Percentiles rank a stretch among this genome's conserved stretches.
phyloP scores from a whole-genome alignment of 2,888 invertebrate genomes.

The Amphimallon solstitiale region DNA sequence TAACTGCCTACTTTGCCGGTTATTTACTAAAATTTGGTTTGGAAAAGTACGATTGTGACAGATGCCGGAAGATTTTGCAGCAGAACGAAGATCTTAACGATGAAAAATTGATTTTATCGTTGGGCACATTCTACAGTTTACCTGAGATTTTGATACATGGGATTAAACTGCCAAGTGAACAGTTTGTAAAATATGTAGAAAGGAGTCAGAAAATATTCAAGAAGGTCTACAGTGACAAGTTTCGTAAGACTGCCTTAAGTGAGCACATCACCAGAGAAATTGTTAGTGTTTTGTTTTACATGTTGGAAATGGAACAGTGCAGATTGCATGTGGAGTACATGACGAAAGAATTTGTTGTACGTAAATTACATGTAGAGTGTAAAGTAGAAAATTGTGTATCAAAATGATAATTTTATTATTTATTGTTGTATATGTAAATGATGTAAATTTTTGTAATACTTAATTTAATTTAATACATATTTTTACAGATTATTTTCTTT shows the following conservation, averaged over 20 bases:
- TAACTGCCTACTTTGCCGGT: neutral
- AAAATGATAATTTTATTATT: slow-evolving; percentile 12
- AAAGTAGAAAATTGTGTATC: neutral
- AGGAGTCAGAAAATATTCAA: slow-evolving; percentile 10
- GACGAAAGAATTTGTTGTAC: slow-evolving; percentile 17
- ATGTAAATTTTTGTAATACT: slow-evolving; percentile 1
- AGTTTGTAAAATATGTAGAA: slow-evolving; percentile 3
- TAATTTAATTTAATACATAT: neutral
- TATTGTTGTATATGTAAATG: neutral
- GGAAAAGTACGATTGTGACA: neutral
- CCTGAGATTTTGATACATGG: neutral
- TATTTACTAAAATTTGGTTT: neutral
- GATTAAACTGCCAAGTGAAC: neutral
- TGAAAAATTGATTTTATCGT: neutral
- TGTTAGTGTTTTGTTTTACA: neutral
- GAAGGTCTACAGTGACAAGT: slow-evolving; percentile 11
- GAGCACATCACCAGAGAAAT: slow-evolving; percentile 11
- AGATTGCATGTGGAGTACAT: slow-evolving; percentile 1
- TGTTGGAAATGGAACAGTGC: slow-evolving; percentile 3
- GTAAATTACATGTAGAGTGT: slow-evolving; percentile 5
- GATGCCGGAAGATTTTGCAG: slow-evolving; percentile 39
- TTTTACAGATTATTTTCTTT: neutral
- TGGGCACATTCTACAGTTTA: neutral
- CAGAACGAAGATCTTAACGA: slow-evolving; percentile 12
- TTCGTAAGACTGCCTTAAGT: slow-evolving; percentile 1